Conservation (phyloP, 2,888 invertebrate species). For the Trachelus stipa region DNA sequence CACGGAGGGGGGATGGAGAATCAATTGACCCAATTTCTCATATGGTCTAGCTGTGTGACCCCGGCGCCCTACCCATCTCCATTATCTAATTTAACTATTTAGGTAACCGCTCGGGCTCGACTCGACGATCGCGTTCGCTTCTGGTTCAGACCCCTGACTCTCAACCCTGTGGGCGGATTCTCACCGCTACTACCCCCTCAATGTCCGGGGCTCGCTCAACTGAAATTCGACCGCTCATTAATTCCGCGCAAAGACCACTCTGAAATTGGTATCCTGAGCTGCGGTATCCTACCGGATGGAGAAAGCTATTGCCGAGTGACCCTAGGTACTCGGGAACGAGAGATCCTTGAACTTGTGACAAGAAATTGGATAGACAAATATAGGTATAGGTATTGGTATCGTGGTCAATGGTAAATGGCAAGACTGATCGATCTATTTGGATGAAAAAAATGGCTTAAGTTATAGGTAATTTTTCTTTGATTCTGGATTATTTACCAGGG, state of each 20-base stretch:
- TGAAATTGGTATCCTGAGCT: background rate
- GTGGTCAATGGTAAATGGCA: background rate
- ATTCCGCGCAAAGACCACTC: background rate
- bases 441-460: background rate
- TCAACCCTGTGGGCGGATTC: slow-evolving; percentile 15
- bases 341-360: background rate
- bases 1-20: slow-evolving; percentile 23
- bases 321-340: background rate
- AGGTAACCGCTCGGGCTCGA: slow-evolving; percentile 26
- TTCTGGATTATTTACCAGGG: background rate
- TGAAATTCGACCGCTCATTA: background rate
- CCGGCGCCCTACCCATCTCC: slow-evolving; percentile 25
- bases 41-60: slow-evolving; percentile 17
- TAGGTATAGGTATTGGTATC: background rate
- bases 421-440: background rate
- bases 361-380: background rate
- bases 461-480: background rate
- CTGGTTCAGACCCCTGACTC: slow-evolving; percentile 9
- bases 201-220: background rate
- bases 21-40: slow-evolving; percentile 56
- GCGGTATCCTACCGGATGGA: background rate
- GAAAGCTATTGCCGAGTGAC: background rate
- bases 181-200: background rate
- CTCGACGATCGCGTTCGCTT: slow-evolving; percentile 16
- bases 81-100: slow-evolving; percentile 60